Conservation (phyloP, 2,888 invertebrate species). For the Lasioglossum marginatum region DNA sequence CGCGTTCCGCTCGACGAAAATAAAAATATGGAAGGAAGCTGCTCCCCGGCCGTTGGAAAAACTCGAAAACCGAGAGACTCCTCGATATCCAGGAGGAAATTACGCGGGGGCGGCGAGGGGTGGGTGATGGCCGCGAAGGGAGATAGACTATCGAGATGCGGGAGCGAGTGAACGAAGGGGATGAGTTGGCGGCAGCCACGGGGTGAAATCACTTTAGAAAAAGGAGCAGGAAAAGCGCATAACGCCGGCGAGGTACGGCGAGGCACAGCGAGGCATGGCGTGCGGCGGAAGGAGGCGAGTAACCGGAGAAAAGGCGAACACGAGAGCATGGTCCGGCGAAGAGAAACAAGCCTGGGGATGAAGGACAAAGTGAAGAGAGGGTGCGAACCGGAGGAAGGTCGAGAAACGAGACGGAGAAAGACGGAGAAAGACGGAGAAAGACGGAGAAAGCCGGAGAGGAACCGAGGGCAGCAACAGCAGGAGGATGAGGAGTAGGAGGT, state of each 20-base stretch:
- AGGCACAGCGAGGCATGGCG: not conserved
- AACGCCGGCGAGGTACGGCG: conserved; percentile 10
- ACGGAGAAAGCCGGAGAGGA: conserved; percentile 28
- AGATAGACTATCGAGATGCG: conserved; percentile 22
- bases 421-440: conserved; percentile 27
- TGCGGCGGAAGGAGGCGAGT: conserved; percentile 9
- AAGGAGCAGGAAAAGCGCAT: conserved; percentile 33
- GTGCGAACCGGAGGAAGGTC: conserved; percentile 28
- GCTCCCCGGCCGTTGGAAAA: not conserved
- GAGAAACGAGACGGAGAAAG: conserved; percentile 21
- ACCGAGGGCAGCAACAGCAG: conserved; percentile 20
- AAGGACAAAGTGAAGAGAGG: conserved; percentile 33
- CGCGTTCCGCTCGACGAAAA: not conserved
- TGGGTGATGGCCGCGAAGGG: not conserved
- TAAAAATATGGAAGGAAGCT: not conserved
- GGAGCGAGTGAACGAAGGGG: not conserved
- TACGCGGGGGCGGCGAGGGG: conserved; percentile 32
- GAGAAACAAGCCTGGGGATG: conserved; percentile 11
- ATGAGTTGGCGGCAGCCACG: not conserved
- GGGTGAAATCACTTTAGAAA: conserved; percentile 36
- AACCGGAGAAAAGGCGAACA: conserved; percentile 30
- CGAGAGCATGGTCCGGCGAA: conserved; percentile 7
- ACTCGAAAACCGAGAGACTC: conserved; percentile 12
- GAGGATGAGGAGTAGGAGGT: conserved; percentile 39
- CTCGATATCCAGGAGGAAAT: conserved; percentile 42